These are phyloP conservation scores for Sebastes cheni DNA, from an alignment of 2,797 vertebrate genomes.

Conservation along the genomic window DNA sequence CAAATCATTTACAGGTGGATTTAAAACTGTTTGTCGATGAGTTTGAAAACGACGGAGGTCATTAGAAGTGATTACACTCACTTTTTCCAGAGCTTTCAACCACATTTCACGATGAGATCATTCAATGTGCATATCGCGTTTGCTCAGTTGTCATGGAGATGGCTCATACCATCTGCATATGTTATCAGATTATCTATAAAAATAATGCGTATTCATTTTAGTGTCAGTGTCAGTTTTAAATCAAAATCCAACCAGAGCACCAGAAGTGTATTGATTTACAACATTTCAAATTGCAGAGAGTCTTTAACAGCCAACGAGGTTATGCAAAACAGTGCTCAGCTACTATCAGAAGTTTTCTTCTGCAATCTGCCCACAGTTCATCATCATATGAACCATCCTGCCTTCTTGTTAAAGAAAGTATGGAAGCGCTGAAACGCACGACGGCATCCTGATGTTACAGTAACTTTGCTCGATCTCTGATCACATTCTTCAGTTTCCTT, in stretches of 20 bases:
- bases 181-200: background rate
- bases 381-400: background rate
- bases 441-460: background rate
- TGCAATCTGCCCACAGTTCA: background rate
- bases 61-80: background rate
- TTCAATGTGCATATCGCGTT: rapidly evolving
- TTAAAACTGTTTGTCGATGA: too few relatives aligned
- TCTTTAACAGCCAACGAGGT: background rate
- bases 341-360: background rate
- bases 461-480: background rate
- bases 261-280: background rate
- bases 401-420: background rate
- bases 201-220: background rate
- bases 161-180: background rate
- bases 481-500: background rate
- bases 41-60: too few relatives aligned
- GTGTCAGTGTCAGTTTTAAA: background rate
- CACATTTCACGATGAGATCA: background rate
- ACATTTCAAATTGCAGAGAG: background rate
- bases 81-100: background rate
- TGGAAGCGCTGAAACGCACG: rapidly evolving
- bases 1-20: too few relatives aligned
- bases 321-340: background rate
- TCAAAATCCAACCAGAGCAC: background rate
- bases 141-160: background rate